A percentile compares a stretch with the other conserved stretches of the same genome.
Evolutionary conservation across 2,888 invertebrate genomes (phyloP).

Genomic region (Dasypolia templi): DNA sequence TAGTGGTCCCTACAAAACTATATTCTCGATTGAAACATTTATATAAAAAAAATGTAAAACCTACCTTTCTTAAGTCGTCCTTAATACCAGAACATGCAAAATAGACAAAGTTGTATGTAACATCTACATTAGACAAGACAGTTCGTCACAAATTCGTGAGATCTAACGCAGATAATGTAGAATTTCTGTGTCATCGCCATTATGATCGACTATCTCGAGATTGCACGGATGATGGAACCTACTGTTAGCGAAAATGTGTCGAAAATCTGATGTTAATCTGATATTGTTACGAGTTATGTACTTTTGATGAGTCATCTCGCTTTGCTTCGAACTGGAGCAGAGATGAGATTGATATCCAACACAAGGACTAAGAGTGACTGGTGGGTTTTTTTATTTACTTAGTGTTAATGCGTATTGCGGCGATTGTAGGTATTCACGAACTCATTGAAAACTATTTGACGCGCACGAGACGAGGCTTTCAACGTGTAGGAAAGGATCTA

Average conservation of each 20-base stretch:
- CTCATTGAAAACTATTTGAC: too few species aligned
- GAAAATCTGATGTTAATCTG: conserved; percentile 58
- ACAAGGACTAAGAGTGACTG: conserved; percentile 25
- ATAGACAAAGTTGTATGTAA: conserved; percentile 25
- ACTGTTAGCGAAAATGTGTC: conserved; percentile 47
- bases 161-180: conserved; percentile 32
- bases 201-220: conserved; percentile 58
- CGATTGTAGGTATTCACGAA: too few species aligned
- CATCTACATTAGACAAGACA: conserved; percentile 26
- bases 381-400: too few species aligned
- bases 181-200: conserved; percentile 53
- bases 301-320: conserved; percentile 31
- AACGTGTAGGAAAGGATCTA: too few species aligned
- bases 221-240: conserved; percentile 25
- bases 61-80: not conserved
- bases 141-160: conserved; percentile 53
- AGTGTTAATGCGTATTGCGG: too few species aligned
- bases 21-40: not conserved
- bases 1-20: not conserved
- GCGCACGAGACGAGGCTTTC: too few species aligned
- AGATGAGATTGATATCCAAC: conserved; percentile 32
- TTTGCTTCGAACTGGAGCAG: conserved; percentile 26
- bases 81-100: conserved; percentile 27
- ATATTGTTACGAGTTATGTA: not conserved
- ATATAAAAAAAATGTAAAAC: not conserved